phyloP scores from a whole-genome alignment of 2,113 vertebrate genomes.

The Castor canadensis region DNA sequence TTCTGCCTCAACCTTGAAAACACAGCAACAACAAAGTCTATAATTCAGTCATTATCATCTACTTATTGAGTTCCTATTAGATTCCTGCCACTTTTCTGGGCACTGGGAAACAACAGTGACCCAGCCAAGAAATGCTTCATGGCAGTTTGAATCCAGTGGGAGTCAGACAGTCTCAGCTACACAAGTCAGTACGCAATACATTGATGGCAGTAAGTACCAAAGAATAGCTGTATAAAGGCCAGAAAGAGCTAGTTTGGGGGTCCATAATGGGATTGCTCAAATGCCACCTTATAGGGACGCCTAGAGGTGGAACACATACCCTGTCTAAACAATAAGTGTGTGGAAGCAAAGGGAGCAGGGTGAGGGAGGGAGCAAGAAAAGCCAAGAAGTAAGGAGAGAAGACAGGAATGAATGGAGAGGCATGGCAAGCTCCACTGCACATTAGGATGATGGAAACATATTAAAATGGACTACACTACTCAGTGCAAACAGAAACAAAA shows the following conservation, averaged over 20 bases:
- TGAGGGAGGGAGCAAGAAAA: neutral
- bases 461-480: neutral
- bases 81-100: neutral
- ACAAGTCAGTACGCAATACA: accelerated
- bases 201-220: neutral
- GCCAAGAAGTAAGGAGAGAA: neutral
- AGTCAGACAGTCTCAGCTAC: neutral
- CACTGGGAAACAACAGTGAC: neutral
- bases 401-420: neutral
- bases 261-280: neutral
- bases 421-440: accelerated
- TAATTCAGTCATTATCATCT: neutral
- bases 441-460: too few relatives aligned
- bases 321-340: neutral
- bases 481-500: neutral
- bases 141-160: accelerated
- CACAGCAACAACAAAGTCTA: neutral
- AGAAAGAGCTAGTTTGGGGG: too few relatives aligned
- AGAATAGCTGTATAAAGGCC: accelerated
- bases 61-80: neutral
- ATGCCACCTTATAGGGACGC: neutral
- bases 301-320: neutral
- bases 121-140: neutral
- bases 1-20: neutral
- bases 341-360: neutral